Evolutionary conservation across 2,888 invertebrate genomes (phyloP), one percentile per base, ranked within the genome.

Genomic region (Helicoverpa assulta): DNA sequence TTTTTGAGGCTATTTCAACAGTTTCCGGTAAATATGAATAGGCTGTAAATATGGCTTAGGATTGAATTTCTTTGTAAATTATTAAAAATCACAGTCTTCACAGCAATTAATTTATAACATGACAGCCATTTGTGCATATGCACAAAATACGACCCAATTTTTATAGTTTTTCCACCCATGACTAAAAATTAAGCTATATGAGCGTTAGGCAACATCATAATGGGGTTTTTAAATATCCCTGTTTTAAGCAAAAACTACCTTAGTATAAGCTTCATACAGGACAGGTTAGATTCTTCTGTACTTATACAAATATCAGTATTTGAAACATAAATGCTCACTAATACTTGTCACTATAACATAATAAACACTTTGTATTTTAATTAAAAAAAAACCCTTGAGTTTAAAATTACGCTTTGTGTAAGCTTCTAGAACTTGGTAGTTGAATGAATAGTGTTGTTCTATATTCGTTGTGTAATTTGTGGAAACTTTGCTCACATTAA

Each of bases 251-350:
- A 43, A 2, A 43, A 43, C 16, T 43, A 43, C 5, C 16, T 2
- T 43, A 43, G 16, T 43, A 43, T 43, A 16, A 43, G 43, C 5
- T 43, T 16, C 43, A 16, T 43, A 43, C 43, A 43, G 2, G 43
- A 16, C 16, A 43, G 12, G 40, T 14, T 19, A 51, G 29, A 21
- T 67, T 12, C 37, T 60, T 66, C 59, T 55, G 64, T 75, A 79
- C 67, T 68, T 80, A 79, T 37, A 60, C 79, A 74, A 76, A 37
- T 73, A 81, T 73, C 73, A 73, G 68, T 81, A 74, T 76, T 79
- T 73, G 33, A 63, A 47, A 64, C 18, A 55, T 64, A 26, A 73
- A 73, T 77, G 73, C 70, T 81, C 65, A 68, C 70, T 73, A 63
- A 33, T 21, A 50, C n/a, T 33, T 70, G 55, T 70, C 33, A 72